These are phyloP conservation scores for Argynnis bischoffii DNA, from an alignment of 2,888 invertebrate species.

Conservation along the genomic window DNA sequence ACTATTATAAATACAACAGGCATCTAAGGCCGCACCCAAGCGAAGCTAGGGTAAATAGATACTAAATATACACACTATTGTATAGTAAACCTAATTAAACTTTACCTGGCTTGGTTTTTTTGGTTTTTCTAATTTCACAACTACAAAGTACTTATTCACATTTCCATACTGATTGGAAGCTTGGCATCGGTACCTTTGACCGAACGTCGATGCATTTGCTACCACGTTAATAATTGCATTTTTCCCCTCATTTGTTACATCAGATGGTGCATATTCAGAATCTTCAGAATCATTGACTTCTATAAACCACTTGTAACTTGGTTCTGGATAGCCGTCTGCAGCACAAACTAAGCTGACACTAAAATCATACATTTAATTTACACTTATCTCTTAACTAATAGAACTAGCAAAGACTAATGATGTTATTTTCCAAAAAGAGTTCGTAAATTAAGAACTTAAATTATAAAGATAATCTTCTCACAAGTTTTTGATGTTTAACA, in stretches of 20 bases:
- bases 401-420: too few species aligned
- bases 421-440: too few species aligned
- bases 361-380: slow-evolving; percentile 40
- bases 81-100: too few species aligned
- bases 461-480: too few species aligned
- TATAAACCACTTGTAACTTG: slow-evolving; percentile 63
- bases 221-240: slow-evolving; percentile 52
- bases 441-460: too few species aligned
- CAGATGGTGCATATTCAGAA: slow-evolving; percentile 53
- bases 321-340: slow-evolving; percentile 57
- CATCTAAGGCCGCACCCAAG: not conserved
- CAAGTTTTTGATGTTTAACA: too few species aligned
- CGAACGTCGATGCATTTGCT: slow-evolving; percentile 53
- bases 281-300: slow-evolving; percentile 49
- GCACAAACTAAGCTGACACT: slow-evolving; percentile 62
- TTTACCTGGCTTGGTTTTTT: slow-evolving; percentile 53
- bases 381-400: not conserved
- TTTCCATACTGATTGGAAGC: slow-evolving; percentile 59
- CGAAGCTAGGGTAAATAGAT: too few species aligned
- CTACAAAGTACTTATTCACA: slow-evolving; percentile 49
- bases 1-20: not conserved
- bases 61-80: too few species aligned
- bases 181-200: slow-evolving; percentile 56
- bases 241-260: slow-evolving; percentile 51
- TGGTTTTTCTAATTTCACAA: slow-evolving; percentile 56